phyloP scores from a whole-genome alignment of 23 tunicate genomes.

The Ascidia mentula region DNA sequence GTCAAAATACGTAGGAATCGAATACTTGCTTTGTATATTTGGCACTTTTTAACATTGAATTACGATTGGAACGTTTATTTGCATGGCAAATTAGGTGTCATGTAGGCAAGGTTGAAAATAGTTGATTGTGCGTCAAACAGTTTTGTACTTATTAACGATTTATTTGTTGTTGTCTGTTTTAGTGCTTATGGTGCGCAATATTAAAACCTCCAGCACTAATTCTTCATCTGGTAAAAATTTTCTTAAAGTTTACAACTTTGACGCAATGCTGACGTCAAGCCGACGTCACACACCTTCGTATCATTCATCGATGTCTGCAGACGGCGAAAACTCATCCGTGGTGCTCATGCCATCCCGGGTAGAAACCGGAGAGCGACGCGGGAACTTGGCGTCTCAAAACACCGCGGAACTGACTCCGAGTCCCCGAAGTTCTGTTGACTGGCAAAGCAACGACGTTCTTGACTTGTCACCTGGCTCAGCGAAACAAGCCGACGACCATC shows the following conservation, averaged over 20 bases:
- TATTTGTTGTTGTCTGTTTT: no score
- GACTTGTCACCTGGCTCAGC: neutral
- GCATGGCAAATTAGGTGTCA: no score
- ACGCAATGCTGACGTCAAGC: slow-evolving; percentile 23
- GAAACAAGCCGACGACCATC: neutral
- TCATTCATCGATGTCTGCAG: neutral
- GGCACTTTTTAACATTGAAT: no score
- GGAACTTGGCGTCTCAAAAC: neutral
- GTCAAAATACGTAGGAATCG: no score
- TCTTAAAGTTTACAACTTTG: neutral
- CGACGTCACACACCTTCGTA: slow-evolving; percentile 9
- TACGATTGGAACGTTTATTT: no score
- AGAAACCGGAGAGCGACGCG: neutral
- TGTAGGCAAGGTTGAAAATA: no score
- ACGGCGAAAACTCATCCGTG: neutral
- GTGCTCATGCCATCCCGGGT: neutral
- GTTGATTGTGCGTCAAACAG: no score
- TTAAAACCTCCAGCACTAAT: no score
- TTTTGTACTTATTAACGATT: no score
- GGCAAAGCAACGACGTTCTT: neutral
- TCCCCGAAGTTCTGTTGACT: neutral
- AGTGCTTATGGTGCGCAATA: no score
- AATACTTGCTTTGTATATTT: no score
- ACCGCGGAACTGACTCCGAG: neutral
- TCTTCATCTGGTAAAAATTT: no score